Evolutionary conservation across 1,140 invertebrate species (phyloP).

Genomic region (Caenorhabditis remanei): DNA sequence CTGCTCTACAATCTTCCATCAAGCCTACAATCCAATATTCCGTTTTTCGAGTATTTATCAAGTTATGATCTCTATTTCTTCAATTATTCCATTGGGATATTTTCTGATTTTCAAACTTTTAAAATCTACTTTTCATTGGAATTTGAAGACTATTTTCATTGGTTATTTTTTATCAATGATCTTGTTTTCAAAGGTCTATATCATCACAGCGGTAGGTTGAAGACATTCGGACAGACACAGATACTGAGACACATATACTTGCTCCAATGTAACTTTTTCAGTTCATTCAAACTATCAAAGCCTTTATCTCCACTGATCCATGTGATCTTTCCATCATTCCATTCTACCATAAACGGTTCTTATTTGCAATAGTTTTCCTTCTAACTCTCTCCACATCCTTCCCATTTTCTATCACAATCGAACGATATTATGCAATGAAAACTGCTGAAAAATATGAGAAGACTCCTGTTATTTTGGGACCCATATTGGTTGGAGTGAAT

Average conservation of each 20-base stretch:
- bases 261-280: not conserved
- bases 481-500: not conserved
- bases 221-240: too few relatives aligned
- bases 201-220: not conserved
- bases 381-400: not conserved
- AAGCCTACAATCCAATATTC: not conserved
- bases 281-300: not conserved
- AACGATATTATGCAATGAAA: not conserved
- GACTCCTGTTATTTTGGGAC: not conserved
- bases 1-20: too few relatives aligned
- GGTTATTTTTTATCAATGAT: not conserved
- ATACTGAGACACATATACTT: too few relatives aligned
- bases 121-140: not conserved
- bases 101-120: not conserved
- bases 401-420: slow-evolving; percentile 2
- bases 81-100: not conserved
- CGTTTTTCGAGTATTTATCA: not conserved
- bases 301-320: not conserved
- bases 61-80: not conserved
- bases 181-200: not conserved
- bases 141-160: not conserved
- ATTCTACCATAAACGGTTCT: not conserved
- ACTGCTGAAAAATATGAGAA: not conserved
- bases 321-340: not conserved
- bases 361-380: not conserved